phyloP scores from a whole-genome alignment of 1,140 invertebrate species.

The Lordiphosa stackelbergi region DNA sequence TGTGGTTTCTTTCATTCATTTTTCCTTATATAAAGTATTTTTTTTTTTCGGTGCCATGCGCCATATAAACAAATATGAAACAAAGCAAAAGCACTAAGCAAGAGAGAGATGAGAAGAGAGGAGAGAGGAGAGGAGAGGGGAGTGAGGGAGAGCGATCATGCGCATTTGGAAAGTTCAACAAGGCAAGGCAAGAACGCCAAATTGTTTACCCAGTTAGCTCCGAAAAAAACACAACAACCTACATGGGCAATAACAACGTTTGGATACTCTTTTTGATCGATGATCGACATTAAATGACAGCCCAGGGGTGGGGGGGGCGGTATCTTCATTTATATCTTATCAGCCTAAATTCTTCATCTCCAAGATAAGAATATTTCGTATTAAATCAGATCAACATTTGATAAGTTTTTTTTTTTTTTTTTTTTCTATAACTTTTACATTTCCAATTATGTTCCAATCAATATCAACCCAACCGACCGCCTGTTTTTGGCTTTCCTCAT shows the following conservation, averaged over 20 bases:
- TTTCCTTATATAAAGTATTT: constrained; percentile 3
- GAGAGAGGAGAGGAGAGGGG: background rate
- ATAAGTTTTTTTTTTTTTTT: no score
- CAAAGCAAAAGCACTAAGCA: constrained; percentile 28
- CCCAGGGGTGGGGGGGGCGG: no score
- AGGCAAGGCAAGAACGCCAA: constrained; percentile 29
- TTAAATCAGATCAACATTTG: no score
- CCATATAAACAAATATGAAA: constrained; percentile 65
- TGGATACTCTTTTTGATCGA: no score
- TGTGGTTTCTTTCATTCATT: constrained; percentile 25
- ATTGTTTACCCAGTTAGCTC: constrained; percentile 8
- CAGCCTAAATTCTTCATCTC: no score
- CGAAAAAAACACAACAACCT: background rate
- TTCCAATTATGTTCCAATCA: no score
- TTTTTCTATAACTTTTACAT: no score
- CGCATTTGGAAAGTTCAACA: constrained; percentile 65
- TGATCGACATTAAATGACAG: no score
- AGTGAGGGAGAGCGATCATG: constrained; percentile 37
- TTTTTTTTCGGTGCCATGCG: constrained; percentile 41
- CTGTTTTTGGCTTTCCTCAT: no score
- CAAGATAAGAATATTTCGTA: no score
- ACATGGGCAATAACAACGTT: background rate
- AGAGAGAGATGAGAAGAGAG: constrained; percentile 1
- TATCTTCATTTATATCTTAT: no score
- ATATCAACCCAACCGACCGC: no score